Percentiles rank a stretch among this genome's conserved stretches.
Evolutionary conservation across 2,797 vertebrate genomes (phyloP).

Genomic region (Anableps anableps): DNA sequence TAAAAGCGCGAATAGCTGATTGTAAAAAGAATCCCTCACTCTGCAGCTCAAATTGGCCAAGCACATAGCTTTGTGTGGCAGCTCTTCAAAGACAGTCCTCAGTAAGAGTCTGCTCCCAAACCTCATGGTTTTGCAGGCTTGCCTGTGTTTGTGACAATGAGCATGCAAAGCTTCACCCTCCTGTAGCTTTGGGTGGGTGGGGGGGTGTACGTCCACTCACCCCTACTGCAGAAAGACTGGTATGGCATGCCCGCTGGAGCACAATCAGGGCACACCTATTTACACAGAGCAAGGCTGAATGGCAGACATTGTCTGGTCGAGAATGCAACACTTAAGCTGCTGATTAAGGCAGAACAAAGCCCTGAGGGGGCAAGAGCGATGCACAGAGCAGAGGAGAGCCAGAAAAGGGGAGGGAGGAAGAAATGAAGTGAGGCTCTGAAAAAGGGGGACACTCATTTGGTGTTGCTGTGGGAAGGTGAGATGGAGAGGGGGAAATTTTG

Average conservation of each 20-base stretch:
- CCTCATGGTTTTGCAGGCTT: slow-evolving; percentile 60
- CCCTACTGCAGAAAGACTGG: slow-evolving; percentile 62
- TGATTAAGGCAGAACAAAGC: slow-evolving; percentile 80
- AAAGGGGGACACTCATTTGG: slow-evolving; percentile 63
- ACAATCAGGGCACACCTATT: slow-evolving; percentile 78
- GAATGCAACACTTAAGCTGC: slow-evolving; percentile 81
- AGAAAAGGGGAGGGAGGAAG: slow-evolving; percentile 38
- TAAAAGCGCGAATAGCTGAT: slow-evolving; percentile 46
- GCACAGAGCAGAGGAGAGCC: slow-evolving; percentile 46
- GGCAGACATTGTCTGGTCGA: slow-evolving; percentile 75
- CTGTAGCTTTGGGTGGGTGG: slow-evolving; percentile 41
- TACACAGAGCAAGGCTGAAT: slow-evolving; percentile 76
- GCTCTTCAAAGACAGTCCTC: slow-evolving; percentile 67
- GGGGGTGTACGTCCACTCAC: slow-evolving; percentile 64
- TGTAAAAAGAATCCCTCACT: slow-evolving; percentile 50
- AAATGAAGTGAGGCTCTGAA: slow-evolving; percentile 54
- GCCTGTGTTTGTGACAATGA: slow-evolving; percentile 45
- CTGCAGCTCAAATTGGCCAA: slow-evolving; percentile 40
- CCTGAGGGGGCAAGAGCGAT: slow-evolving; percentile 72
- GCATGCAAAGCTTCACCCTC: slow-evolving; percentile 52
- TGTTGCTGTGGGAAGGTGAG: slow-evolving; percentile 60
- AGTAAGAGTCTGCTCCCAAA: slow-evolving; percentile 65
- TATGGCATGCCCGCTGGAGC: slow-evolving; percentile 72
- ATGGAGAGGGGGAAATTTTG: slow-evolving; percentile 26
- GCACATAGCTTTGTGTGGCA: slow-evolving; percentile 53